Percentiles rank a stretch among this genome's conserved stretches.
phyloP scores from a whole-genome alignment of 2,888 invertebrate genomes.

The Lymantria monacha region DNA sequence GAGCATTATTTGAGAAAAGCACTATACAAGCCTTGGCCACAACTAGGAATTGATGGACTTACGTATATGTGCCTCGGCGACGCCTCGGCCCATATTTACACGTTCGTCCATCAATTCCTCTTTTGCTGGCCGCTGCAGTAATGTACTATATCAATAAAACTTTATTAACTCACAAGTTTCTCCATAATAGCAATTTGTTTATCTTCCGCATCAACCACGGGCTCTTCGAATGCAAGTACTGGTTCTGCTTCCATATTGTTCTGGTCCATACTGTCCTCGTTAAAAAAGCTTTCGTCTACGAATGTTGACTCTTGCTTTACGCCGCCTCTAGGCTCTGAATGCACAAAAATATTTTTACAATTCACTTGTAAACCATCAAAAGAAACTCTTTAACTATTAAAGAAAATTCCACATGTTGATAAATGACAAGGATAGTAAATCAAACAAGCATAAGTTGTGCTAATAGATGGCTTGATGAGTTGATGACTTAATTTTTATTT shows the following conservation, averaged over 20 bases:
- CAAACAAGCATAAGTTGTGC: too few relatives aligned
- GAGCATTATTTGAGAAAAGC: too few relatives aligned
- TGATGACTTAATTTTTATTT: too few relatives aligned
- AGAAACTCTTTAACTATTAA: neutral
- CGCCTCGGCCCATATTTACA: too few relatives aligned
- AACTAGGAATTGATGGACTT: too few relatives aligned
- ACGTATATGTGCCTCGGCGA: too few relatives aligned
- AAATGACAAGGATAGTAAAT: too few relatives aligned
- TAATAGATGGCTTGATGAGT: too few relatives aligned
- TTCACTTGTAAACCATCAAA: neutral
- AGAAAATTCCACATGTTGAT: too few relatives aligned
- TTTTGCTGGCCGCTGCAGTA: too few relatives aligned
- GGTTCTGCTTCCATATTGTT: conserved; percentile 52
- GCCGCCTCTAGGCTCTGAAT: conserved; percentile 43
- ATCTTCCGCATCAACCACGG: conserved; percentile 52
- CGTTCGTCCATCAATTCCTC: too few relatives aligned
- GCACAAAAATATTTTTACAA: neutral
- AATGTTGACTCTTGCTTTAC: conserved; percentile 63
- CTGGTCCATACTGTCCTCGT: conserved; percentile 58
- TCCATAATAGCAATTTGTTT: conserved; percentile 67
- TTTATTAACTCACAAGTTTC: conserved; percentile 52
- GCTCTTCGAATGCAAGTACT: conserved; percentile 50
- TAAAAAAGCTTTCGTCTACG: conserved; percentile 52
- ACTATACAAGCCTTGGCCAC: too few relatives aligned
- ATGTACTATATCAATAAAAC: neutral